Evolutionary conservation across 2,888 invertebrate species (phyloP).

Genomic region (Leucozona laternaria): DNA sequence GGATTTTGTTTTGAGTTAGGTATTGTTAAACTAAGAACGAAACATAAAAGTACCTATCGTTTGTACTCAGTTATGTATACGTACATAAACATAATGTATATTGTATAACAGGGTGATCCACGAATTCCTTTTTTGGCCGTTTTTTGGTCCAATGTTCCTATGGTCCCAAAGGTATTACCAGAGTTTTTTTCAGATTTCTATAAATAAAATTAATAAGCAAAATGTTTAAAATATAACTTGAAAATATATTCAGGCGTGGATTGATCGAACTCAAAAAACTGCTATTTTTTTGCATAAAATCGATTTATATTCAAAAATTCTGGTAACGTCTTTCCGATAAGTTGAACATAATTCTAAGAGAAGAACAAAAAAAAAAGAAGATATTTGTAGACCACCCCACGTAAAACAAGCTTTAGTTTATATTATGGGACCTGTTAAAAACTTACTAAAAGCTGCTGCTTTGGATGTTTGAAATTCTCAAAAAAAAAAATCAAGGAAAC

Average conservation of each 20-base stretch:
- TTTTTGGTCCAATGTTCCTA: background rate
- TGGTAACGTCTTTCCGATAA: background rate
- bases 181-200: no score
- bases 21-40: background rate
- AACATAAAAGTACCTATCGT: background rate
- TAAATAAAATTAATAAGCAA: no score
- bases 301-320: no score
- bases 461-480: background rate
- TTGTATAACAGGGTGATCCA: background rate
- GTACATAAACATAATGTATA: background rate
- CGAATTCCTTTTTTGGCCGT: background rate
- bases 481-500: no score
- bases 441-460: background rate
- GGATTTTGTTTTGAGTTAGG: constrained; percentile 14
- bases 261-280: no score
- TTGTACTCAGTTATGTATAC: background rate
- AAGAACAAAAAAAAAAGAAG: background rate
- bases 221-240: no score
- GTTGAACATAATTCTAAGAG: no score
- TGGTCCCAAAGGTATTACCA: background rate
- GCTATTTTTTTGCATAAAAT: no score
- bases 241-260: no score
- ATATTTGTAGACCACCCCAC: background rate
- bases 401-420: background rate
- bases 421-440: background rate